These are phyloP conservation scores for Cheiracanthium punctorium DNA, from an alignment of 2,888 invertebrate genomes.

Conservation along the genomic window DNA sequence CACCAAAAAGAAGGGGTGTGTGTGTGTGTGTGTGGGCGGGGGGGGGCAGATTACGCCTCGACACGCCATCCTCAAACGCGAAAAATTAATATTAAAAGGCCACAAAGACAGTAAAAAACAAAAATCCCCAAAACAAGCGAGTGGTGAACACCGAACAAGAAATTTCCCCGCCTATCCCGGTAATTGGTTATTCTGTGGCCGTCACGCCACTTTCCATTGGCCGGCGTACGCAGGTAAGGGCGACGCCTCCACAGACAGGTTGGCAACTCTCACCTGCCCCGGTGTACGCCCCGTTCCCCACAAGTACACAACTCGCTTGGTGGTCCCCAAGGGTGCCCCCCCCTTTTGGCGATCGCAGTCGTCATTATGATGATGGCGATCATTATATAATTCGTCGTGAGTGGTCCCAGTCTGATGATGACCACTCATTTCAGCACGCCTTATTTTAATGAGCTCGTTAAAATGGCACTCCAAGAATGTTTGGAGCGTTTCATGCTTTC, in stretches of 20 bases:
- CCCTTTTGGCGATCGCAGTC: background rate
- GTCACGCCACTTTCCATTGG: conserved; percentile 40
- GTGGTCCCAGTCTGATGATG: background rate
- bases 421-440: conserved; percentile 27
- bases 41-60: background rate
- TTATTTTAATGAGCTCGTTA: conserved; percentile 39
- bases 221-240: conserved; percentile 18
- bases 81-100: conserved; percentile 52
- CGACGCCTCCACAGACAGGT: conserved; percentile 65
- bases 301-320: conserved; percentile 12
- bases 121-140: conserved; percentile 31
- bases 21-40: too few species aligned
- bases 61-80: background rate
- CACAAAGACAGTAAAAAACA: background rate
- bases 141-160: too few species aligned
- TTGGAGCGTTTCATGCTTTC: too few species aligned
- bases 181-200: conserved; percentile 48
- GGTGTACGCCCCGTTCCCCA: conserved; percentile 38
- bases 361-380: conserved; percentile 36
- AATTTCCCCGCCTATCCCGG: background rate
- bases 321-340: conserved; percentile 48
- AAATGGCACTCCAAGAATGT: too few species aligned
- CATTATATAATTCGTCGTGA: conserved; percentile 42
- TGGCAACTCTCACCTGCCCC: conserved; percentile 61
- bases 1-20: too few species aligned